phyloP scores from a whole-genome alignment of 2,888 invertebrate genomes.

The Troides oblongomaculatus region DNA sequence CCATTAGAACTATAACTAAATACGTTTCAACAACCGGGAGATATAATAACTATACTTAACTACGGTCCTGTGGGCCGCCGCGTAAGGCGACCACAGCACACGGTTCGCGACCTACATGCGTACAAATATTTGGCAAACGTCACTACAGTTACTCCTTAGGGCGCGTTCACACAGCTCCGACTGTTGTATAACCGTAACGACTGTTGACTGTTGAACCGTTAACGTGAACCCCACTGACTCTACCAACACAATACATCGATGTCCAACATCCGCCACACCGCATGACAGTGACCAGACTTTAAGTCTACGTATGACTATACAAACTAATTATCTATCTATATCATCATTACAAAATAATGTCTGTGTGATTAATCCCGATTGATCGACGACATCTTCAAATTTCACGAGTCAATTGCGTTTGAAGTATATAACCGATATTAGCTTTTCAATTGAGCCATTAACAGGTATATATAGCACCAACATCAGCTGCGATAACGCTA shows the following conservation, averaged over 20 bases:
- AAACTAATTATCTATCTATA: slow-evolving; percentile 59
- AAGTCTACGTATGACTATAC: slow-evolving; percentile 55
- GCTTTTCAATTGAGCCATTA: slow-evolving; percentile 43
- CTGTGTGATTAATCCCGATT: slow-evolving; percentile 40
- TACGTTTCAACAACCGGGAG: slow-evolving; percentile 74
- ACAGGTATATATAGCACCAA: slow-evolving; percentile 69
- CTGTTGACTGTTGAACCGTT: background rate
- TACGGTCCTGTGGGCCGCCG: slow-evolving; percentile 66
- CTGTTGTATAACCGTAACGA: background rate
- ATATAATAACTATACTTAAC: slow-evolving; percentile 64
- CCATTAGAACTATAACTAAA: slow-evolving; percentile 48
- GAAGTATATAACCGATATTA: slow-evolving; percentile 24
- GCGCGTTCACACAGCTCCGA: slow-evolving; percentile 17
- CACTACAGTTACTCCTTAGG: slow-evolving; percentile 46
- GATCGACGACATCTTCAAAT: slow-evolving; percentile 40
- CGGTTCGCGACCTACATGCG: slow-evolving; percentile 52
- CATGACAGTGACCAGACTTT: slow-evolving; percentile 56
- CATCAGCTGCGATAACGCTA: slow-evolving; percentile 69
- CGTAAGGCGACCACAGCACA: slow-evolving; percentile 59
- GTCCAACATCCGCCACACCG: slow-evolving; percentile 55
- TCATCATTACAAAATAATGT: slow-evolving; percentile 40
- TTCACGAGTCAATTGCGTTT: slow-evolving; percentile 33
- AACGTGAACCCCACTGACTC: slow-evolving; percentile 9
- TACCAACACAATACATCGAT: slow-evolving; percentile 44
- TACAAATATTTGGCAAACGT: slow-evolving; percentile 71